Base-by-base conservation (phyloP, 35 echinoderm and acorn worm species). In the Lytechinus variegatus region DNA sequence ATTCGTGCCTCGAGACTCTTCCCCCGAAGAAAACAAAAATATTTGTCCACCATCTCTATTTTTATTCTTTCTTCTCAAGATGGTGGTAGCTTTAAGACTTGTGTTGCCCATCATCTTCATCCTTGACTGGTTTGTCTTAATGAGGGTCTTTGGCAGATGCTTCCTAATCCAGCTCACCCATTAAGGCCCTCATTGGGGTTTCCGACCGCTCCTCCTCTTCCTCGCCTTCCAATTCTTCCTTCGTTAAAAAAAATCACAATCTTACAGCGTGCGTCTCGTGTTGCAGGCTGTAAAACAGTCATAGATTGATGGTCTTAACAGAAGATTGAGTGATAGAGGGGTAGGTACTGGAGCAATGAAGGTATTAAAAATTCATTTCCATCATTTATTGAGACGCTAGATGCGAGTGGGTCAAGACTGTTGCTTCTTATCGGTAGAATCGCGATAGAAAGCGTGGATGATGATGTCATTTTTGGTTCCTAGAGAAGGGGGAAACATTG, bases 101-200 rank as follows among this genome's bases (percentile, higher is more conserved):
- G 28, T 90, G 14, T 28, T 90, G 52, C 88, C 52, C 28, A 54
- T 90, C 88, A 90, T 51, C 52, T 90, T 54, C 29, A 90, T 21
- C 88, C 88, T 90, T 90, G 88, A 90, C 88, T 90, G 6, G 88
- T 90, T 90, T 12, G 88, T 44, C 52, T 54, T 90, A 90, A 90
- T 90, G 88, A 90, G 88, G 9, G 88, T 51, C 29, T 90, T 90
- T 90, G 88, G 88, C 88, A 90, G 88, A 90, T 90, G 88, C 88
- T 90, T 5, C 88, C 88, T 9, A 79, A 21, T 90, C 29, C 52
- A 28, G 33, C 88, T 54, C 88, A 27, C 29, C 88, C 29, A 90
- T 90, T 90, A 90, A 90, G 88, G 52, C 9, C 29, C 29, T 54
- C 88, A 29, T 90, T 90, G 12, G 16, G 88, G 52, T 52, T 44